Evolutionary conservation across 1,140 invertebrate species (phyloP), one percentile per base, ranked within the genome.

Genomic region (Aethina tumida): DNA sequence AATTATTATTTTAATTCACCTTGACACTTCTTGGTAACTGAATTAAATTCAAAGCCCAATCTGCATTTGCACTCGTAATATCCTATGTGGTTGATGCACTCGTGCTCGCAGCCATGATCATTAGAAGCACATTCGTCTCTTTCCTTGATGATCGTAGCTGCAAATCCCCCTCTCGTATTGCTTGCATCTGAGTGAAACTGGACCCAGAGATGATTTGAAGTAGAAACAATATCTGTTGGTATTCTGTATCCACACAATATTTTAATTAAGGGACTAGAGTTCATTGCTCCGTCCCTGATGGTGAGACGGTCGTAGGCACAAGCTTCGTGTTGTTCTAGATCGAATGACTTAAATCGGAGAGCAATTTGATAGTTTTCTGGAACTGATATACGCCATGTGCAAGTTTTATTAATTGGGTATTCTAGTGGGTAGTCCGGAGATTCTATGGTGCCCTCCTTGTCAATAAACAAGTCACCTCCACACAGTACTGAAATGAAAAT

Each of bases 371-470:
- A 91, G 36, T 84, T 82, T 46, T 83, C 79, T 8, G 90, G 85
- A 1, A 96, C 93, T 2, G 84, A 83, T 10, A 98, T 79, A 54
- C 76, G 79, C 95, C 95, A 99, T 17, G 94, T 72, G 64, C 95
- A 99, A 48, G 95, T 86, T 60, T 96, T 95, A 56, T 88, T 92
- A 0, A 86, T 82, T 47, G 88, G 79, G 60, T 98, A 98, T 55
- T 95, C 87, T 47, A 97, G 89, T 1, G 95, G 95, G 61, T 93
- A 98, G 64, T 96, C 95, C 1, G 95, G 94, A 12, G 92, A 97
- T 54, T 97, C 91, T 33, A 99, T 59, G 43, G 88, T 81, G 6
- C 81, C 81, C 14, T 77, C 74, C 14, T 72, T 68, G 52, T 92
- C 86, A 4, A 88, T 66, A 26, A 76, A 70, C 27, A 92, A 67